These are phyloP conservation scores for Perca schrenkii DNA, from an alignment of 2,113 vertebrate genomes.

Conservation along the genomic window DNA sequence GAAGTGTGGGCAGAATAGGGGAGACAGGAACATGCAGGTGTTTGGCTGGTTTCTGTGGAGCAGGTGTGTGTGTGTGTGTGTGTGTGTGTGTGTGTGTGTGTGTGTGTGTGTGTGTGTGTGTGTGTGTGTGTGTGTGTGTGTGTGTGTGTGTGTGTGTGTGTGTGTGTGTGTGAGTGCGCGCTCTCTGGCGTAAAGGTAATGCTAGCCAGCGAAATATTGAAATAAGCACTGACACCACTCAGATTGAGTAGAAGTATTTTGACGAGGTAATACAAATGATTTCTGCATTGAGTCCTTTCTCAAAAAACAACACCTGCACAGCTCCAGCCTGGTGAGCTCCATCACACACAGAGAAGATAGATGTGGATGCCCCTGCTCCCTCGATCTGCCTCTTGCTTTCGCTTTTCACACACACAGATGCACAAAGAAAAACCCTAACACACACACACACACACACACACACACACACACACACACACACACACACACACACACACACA, in stretches of 20 bases:
- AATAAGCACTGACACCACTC: slow-evolving; percentile 72
- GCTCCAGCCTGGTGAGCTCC: slow-evolving; percentile 47
- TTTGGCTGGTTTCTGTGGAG: slow-evolving; percentile 69
- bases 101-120: slow-evolving; percentile 37
- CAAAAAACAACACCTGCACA: slow-evolving; percentile 79
- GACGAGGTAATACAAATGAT: slow-evolving; percentile 78
- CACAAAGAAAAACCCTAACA: slow-evolving; percentile 17
- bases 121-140: slow-evolving; percentile 5
- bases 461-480: slow-evolving; percentile 38
- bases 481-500: slow-evolving; percentile 37
- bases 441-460: slow-evolving; percentile 33
- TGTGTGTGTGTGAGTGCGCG: slow-evolving; percentile 27
- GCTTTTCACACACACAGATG: slow-evolving; percentile 31
- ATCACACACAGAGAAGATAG: slow-evolving; percentile 51
- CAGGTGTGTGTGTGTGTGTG: slow-evolving; percentile 67
- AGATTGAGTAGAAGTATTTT: slow-evolving; percentile 73
- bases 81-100: slow-evolving; percentile 40
- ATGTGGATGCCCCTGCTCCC: slow-evolving; percentile 33
- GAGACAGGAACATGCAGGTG: slow-evolving; percentile 81
- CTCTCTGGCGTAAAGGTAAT: slow-evolving; percentile 37
- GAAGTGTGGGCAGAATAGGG: slow-evolving; percentile 68
- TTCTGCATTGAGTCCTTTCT: slow-evolving; percentile 69
- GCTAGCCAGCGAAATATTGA: slow-evolving; percentile 69
- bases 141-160: slow-evolving; percentile 45
- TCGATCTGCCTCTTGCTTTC: neutral